Evolutionary conservation across 2,797 vertebrate genomes (phyloP).

Genomic region (Sebastes cheni): DNA sequence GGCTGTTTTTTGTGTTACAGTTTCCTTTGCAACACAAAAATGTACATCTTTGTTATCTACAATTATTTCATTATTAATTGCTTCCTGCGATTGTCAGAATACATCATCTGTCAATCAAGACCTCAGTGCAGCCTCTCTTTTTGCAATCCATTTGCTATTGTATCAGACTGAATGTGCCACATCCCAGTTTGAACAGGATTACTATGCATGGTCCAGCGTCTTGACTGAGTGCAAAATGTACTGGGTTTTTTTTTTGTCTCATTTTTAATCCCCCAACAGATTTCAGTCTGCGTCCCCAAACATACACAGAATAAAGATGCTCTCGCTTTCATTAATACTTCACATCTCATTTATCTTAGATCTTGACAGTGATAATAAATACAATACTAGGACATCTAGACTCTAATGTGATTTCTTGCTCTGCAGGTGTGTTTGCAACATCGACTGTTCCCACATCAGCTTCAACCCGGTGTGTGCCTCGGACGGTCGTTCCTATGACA

Average conservation of each 20-base stretch:
- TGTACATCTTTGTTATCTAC: slow-evolving; percentile 26
- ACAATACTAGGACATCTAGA: rapidly evolving
- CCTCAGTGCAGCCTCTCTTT: slow-evolving; percentile 24
- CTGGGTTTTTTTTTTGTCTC: background rate
- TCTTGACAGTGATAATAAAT: background rate
- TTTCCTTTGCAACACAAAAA: slow-evolving; percentile 21
- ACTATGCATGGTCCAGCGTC: slow-evolving; percentile 41
- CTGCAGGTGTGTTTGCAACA: slow-evolving; percentile 98
- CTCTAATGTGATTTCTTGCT: slow-evolving; percentile 15
- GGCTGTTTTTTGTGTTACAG: background rate
- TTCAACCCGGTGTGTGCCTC: slow-evolving; percentile 99
- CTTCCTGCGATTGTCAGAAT: slow-evolving; percentile 33
- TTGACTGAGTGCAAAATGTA: slow-evolving; percentile 41
- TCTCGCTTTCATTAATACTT: slow-evolving; percentile 30
- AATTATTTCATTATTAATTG: slow-evolving; percentile 50
- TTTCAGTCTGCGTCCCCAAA: slow-evolving; percentile 22
- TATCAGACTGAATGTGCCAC: slow-evolving; percentile 61
- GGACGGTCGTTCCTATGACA: slow-evolving; percentile 98
- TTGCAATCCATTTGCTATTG: slow-evolving; percentile 56
- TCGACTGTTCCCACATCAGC: slow-evolving; percentile 99
- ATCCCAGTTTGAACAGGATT: slow-evolving; percentile 57
- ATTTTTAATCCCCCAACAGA: slow-evolving; percentile 48
- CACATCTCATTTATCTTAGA: slow-evolving; percentile 19
- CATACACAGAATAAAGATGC: slow-evolving; percentile 8
- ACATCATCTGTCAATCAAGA: slow-evolving; percentile 57